phyloP scores from a whole-genome alignment of 2,888 invertebrate genomes.

The Ctenicera cuprea region DNA sequence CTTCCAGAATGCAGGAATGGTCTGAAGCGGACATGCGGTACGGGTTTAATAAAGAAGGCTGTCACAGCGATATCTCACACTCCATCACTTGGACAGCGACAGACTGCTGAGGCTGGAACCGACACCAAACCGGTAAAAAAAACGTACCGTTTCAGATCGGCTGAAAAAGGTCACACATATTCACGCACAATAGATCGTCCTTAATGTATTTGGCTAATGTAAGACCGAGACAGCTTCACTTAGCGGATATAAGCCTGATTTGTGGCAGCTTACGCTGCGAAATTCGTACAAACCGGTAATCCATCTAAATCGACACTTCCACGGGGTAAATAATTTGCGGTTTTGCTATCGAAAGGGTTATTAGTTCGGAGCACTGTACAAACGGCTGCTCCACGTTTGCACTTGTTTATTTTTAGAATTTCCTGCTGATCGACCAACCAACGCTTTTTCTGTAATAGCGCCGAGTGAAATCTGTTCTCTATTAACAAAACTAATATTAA shows the following conservation, averaged over 20 bases:
- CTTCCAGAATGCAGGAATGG: slow-evolving; percentile 53
- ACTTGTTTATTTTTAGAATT: slow-evolving; percentile 7
- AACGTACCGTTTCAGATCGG: slow-evolving; percentile 16
- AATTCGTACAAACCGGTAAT: slow-evolving; percentile 32
- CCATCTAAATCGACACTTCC: slow-evolving; percentile 36
- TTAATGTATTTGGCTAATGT: slow-evolving; percentile 19
- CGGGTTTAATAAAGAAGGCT: slow-evolving; percentile 66
- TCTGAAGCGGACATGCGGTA: slow-evolving; percentile 57
- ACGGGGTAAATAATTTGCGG: slow-evolving; percentile 27
- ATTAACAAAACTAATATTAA: too few relatives aligned
- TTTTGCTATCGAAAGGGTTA: slow-evolving; percentile 33
- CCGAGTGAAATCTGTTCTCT: too few relatives aligned
- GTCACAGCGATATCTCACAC: slow-evolving; percentile 64
- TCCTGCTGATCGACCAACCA: not conserved
- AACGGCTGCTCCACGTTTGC: not conserved
- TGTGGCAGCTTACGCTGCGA: slow-evolving; percentile 26
- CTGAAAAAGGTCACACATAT: slow-evolving; percentile 36
- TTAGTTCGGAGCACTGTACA: slow-evolving; percentile 15
- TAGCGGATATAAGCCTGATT: slow-evolving; percentile 34
- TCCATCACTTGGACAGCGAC: slow-evolving; percentile 62
- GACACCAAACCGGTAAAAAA: slow-evolving; percentile 42
- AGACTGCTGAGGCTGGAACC: slow-evolving; percentile 40
- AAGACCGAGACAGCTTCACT: slow-evolving; percentile 25
- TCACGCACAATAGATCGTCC: slow-evolving; percentile 16
- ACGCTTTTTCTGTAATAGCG: not conserved